Percentiles rank a stretch among this genome's conserved stretches.
Evolutionary conservation across 2,888 invertebrate genomes (phyloP).

Genomic region (Ophraella communa): DNA sequence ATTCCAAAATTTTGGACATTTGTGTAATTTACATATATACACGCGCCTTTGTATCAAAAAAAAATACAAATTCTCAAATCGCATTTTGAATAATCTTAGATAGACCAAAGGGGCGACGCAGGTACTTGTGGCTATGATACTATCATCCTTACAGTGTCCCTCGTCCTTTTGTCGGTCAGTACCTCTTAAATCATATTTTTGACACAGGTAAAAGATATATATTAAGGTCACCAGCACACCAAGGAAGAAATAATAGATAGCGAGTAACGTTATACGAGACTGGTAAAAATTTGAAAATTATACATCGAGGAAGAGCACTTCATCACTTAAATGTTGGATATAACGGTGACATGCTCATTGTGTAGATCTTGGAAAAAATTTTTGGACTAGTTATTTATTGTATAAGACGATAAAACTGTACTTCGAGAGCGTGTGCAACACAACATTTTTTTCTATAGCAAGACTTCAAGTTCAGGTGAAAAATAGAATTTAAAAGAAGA

Average conservation of each 20-base stretch:
- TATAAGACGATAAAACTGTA: too few relatives aligned
- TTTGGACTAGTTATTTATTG: too few relatives aligned
- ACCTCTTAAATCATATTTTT: constrained; percentile 27
- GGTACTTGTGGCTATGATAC: not conserved
- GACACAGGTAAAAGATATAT: constrained; percentile 29
- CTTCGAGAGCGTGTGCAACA: too few relatives aligned
- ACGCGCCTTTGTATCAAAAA: too few relatives aligned
- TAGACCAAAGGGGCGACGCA: not conserved
- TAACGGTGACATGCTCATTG: constrained; percentile 3
- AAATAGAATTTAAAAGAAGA: too few relatives aligned
- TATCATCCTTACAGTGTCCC: not conserved
- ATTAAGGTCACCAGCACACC: constrained; percentile 13
- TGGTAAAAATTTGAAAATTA: constrained; percentile 1
- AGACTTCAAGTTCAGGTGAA: too few relatives aligned
- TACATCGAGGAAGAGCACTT: not conserved
- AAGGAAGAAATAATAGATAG: too few relatives aligned
- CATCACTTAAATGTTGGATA: not conserved
- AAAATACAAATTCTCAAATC: too few relatives aligned
- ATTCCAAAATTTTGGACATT: too few relatives aligned
- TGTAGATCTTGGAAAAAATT: not conserved
- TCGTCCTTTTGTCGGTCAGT: constrained; percentile 18
- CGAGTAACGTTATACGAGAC: too few relatives aligned
- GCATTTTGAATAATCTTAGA: not conserved
- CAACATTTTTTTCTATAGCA: too few relatives aligned
- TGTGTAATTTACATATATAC: too few relatives aligned